A percentile compares a stretch with the other conserved stretches of the same genome.
Conservation (phyloP, 1,140 invertebrate genomes). For the Chironomus striatipennis region DNA sequence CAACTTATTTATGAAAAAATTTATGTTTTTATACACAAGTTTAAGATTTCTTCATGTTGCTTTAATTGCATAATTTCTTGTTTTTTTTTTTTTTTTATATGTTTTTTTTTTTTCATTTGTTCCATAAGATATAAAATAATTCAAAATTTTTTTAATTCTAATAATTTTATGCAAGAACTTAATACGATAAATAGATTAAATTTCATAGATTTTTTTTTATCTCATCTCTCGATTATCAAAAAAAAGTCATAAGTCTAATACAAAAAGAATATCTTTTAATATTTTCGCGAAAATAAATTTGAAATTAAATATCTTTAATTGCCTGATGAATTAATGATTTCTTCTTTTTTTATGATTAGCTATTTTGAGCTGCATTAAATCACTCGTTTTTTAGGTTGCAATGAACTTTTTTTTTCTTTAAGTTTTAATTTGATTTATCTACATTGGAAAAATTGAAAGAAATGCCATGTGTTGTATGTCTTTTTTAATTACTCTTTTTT, state of each 20-base stretch:
- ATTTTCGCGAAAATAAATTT: neutral
- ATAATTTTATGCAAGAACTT: slow-evolving; percentile 11
- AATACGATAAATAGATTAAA: neutral
- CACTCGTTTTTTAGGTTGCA: no score
- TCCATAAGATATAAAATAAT: slow-evolving; percentile 12
- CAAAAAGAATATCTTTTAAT: neutral
- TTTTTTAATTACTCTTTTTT: no score
- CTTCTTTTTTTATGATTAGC: no score
- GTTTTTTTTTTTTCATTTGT: neutral
- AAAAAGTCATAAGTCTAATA: neutral
- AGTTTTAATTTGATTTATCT: no score
- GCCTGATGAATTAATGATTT: neutral
- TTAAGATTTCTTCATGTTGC: neutral
- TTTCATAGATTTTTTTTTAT: slow-evolving; percentile 25
- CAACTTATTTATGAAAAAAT: slow-evolving; percentile 1
- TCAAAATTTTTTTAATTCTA: neutral
- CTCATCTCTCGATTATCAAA: neutral
- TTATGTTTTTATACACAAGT: slow-evolving; percentile 6
- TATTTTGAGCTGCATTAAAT: no score
- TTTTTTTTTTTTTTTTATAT: neutral
- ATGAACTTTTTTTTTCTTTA: no score
- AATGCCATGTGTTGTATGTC: no score
- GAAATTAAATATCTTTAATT: neutral
- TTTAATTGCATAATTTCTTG: neutral
- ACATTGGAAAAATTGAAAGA: no score